Evolutionary conservation across 1,140 invertebrate genomes (phyloP).

Genomic region (Potamilus streckersoni): DNA sequence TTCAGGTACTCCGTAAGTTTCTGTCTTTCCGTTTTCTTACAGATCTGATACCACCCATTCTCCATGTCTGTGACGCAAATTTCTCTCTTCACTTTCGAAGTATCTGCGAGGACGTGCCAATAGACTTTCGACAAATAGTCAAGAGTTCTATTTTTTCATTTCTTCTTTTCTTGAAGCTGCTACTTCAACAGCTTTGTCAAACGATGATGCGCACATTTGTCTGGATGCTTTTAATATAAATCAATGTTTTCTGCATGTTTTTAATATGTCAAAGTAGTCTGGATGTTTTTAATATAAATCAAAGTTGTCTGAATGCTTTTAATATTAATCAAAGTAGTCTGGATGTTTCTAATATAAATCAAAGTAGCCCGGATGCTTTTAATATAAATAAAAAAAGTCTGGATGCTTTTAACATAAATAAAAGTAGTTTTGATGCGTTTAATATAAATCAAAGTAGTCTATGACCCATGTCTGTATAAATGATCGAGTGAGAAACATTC

Average conservation of each 20-base stretch:
- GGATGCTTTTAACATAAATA: conserved; percentile 9
- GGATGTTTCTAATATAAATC: conserved; percentile 9
- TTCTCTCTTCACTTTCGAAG: conserved; percentile 12
- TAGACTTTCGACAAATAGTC: conserved; percentile 10
- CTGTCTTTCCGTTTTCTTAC: conserved; percentile 10
- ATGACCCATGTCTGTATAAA: conserved; percentile 15
- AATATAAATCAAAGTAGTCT: conserved; percentile 12
- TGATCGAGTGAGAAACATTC: conserved; percentile 2
- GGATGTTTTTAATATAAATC: conserved; percentile 10
- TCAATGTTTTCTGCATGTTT: too few species aligned
- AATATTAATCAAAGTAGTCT: conserved; percentile 5
- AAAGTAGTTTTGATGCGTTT: not conserved
- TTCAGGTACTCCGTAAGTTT: conserved; percentile 2
- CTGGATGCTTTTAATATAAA: conserved; percentile 3
- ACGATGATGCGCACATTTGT: conserved; percentile 5
- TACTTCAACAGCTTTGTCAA: conserved; percentile 7
- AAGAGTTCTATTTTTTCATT: conserved; percentile 18
- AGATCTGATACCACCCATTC: conserved; percentile 2
- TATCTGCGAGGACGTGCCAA: conserved; percentile 20
- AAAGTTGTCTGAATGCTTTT: conserved; percentile 1
- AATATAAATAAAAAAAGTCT: conserved; percentile 1
- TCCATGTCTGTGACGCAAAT: conserved; percentile 9
- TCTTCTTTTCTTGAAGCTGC: conserved; percentile 6
- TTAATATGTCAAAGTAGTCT: conserved; percentile 2
- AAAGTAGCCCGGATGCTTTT: conserved; percentile 3